A percentile compares a stretch with the other conserved stretches of the same genome.
phyloP scores from a whole-genome alignment of 1,140 invertebrate genomes.

The Drosophila ogumai region DNA sequence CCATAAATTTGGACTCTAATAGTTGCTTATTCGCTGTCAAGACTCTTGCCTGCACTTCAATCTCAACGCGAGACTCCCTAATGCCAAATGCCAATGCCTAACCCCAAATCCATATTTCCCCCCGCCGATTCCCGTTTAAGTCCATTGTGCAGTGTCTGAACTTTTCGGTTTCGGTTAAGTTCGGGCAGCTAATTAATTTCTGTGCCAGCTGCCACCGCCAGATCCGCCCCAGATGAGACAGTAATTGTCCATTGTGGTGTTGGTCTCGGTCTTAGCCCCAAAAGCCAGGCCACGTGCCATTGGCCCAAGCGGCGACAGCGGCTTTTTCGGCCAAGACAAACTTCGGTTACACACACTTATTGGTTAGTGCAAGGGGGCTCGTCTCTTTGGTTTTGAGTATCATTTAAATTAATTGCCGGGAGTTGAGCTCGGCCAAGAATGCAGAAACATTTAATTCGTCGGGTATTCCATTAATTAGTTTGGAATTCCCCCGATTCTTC shows the following conservation, averaged over 20 bases:
- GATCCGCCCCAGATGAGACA: conserved; percentile 47
- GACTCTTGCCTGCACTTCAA: conserved; percentile 34
- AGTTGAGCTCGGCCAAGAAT: conserved; percentile 9
- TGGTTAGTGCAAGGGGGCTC: background rate
- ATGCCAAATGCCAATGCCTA: background rate
- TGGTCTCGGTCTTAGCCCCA: conserved; percentile 14
- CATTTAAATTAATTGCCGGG: conserved; percentile 56
- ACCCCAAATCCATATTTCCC: conserved; percentile 11
- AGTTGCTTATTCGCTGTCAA: conserved; percentile 41
- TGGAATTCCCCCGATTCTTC: background rate
- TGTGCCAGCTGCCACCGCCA: conserved; percentile 52
- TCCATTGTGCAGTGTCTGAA: conserved; percentile 47
- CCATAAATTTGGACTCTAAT: conserved; percentile 51
- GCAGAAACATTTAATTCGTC: conserved; percentile 27
- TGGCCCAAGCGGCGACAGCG: conserved; percentile 20
- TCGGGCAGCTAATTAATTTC: conserved; percentile 63
- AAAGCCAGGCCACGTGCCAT: conserved; percentile 30
- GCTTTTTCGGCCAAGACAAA: conserved; percentile 29
- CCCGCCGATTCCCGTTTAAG: background rate
- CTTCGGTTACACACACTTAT: conserved; percentile 17
- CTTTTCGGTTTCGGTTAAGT: conserved; percentile 45
- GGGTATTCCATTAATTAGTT: conserved; percentile 24
- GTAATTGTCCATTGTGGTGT: conserved; percentile 60
- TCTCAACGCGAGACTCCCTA: conserved; percentile 1
- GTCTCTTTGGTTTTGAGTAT: conserved; percentile 21